Percentiles rank a stretch among this genome's conserved stretches.
These are phyloP conservation scores for Mizuhopecten yessoensis DNA, from an alignment of 1,140 invertebrate genomes.

Conservation along the genomic window DNA sequence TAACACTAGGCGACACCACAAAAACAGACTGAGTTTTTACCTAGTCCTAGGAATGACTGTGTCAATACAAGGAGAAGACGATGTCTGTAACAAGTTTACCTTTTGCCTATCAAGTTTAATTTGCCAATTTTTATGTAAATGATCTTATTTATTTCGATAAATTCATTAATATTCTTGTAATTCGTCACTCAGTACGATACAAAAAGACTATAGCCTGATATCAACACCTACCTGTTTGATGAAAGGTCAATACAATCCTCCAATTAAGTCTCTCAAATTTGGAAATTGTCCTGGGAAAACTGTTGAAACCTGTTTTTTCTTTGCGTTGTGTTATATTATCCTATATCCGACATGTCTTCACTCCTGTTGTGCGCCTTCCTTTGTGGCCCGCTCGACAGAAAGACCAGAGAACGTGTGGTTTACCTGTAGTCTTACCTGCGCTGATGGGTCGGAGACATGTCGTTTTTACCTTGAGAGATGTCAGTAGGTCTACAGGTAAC, in stretches of 20 bases:
- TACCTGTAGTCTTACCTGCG: not conserved
- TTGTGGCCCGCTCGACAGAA: not conserved
- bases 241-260: not conserved
- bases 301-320: not conserved
- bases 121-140: not conserved
- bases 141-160: too few relatives aligned
- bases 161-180: not conserved
- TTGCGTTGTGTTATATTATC: not conserved
- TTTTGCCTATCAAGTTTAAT: not conserved
- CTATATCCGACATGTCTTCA: conserved; percentile 1
- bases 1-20: not conserved
- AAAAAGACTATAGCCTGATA: not conserved
- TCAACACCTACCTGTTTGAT: not conserved
- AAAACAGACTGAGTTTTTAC: not conserved
- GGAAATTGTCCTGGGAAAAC: not conserved
- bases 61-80: not conserved
- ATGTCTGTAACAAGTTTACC: not conserved
- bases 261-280: not conserved
- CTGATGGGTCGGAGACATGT: not conserved
- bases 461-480: conserved; percentile 34
- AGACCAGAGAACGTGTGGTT: not conserved
- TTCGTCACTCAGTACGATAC: not conserved
- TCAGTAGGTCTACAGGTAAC: not conserved
- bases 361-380: not conserved
- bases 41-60: not conserved